phyloP scores from a whole-genome alignment of 2,888 invertebrate species.

The Unio delphinus region DNA sequence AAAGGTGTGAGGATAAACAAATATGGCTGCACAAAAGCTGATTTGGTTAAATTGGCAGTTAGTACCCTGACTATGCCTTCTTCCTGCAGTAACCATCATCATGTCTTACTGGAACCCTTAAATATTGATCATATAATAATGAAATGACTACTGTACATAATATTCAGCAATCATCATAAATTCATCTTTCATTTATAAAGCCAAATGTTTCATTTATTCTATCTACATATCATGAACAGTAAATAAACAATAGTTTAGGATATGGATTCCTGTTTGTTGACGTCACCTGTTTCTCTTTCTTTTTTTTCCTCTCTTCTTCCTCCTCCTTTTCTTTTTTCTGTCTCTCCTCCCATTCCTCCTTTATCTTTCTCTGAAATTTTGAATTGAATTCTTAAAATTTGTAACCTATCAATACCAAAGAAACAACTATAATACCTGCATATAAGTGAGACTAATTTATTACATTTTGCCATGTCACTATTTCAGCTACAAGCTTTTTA shows the following conservation, averaged over 20 bases:
- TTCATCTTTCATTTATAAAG: too few relatives aligned
- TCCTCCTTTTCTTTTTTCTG: slow-evolving; percentile 57
- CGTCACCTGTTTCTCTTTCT: slow-evolving; percentile 65
- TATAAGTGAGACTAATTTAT: neutral
- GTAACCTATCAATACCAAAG: too few relatives aligned
- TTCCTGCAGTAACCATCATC: too few relatives aligned
- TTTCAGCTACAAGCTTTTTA: neutral
- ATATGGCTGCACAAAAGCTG: too few relatives aligned
- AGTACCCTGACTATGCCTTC: too few relatives aligned
- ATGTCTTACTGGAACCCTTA: too few relatives aligned
- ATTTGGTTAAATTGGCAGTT: too few relatives aligned
- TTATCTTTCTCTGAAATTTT: slow-evolving; percentile 51
- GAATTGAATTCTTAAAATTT: neutral
- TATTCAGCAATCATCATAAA: too few relatives aligned
- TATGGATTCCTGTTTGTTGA: slow-evolving; percentile 3
- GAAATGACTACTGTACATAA: too few relatives aligned
- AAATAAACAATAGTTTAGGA: slow-evolving; percentile 15
- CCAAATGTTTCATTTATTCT: neutral
- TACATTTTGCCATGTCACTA: neutral
- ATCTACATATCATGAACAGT: neutral
- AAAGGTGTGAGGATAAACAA: too few relatives aligned
- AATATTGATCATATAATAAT: too few relatives aligned
- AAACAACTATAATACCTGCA: neutral
- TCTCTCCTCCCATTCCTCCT: slow-evolving; percentile 66
- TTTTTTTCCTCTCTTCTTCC: slow-evolving; percentile 52